Base-by-base conservation (phyloP, 2,888 invertebrate species). In the Meganola albula region DNA sequence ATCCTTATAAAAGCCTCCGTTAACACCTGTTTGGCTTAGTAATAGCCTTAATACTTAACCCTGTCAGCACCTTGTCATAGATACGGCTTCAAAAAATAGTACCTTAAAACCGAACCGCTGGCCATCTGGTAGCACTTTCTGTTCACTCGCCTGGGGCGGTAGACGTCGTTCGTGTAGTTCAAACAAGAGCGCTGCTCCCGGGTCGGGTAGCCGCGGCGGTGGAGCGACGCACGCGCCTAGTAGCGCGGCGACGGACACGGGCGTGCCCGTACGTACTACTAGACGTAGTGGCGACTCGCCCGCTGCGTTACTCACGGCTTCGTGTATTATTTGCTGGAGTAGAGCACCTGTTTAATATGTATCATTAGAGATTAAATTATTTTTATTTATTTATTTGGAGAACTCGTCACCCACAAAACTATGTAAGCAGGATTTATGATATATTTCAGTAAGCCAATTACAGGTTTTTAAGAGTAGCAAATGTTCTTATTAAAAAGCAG, bases 251-350 rank as follows among this genome's bases (percentile, higher is more conserved):
- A 91, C 82, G 0, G 90, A 88, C 3, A 88, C 87, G 7, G 91
- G 90, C 40, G 91, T 90, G n/a, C 88, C 90, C 11, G 89, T 87
- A 26, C 88, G 88, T 13, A 90, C 77, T 34, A 83, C 76, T 27
- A 89, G 63, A 23, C 85, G 86, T 0, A 74, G 64, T 0, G 48
- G 62, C 0, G 62, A 53, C 1, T 49, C 40, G 1, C 64, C 61
- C 3, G 38, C 34, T 1, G 63, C 70, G 30, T 63, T 76, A 1
- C 77, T 55, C 58, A 82, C 76, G 0, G 83, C 79, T 48, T 89
- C 88, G 6, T 74, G 73, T 27, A 88, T 74, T 42, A 90, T 87
- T 51, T 87, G 86, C 24, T 87, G 83, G 2, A 91, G 63, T 4
- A 88, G 53, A 1, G 84, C 75, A n/a, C 88, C 88, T 88, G 47